Evolutionary conservation across 2,888 invertebrate genomes (phyloP).

Genomic region (Lasioglossum zephyrum): DNA sequence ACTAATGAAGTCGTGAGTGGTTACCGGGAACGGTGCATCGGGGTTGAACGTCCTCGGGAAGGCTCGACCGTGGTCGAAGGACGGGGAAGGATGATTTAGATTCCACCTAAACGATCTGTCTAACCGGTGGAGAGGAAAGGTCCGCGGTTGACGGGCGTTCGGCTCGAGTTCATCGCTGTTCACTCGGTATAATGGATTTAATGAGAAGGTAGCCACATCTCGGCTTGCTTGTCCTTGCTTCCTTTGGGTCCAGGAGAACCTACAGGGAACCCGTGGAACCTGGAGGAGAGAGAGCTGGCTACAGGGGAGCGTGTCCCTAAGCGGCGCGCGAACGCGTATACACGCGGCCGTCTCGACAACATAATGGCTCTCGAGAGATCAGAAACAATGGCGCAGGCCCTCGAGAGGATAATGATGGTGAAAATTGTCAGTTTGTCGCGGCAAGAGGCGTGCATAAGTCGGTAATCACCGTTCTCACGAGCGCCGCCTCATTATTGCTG

Average conservation of each 20-base stretch:
- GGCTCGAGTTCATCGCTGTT: slow-evolving; percentile 71
- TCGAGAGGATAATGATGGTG: slow-evolving; percentile 77
- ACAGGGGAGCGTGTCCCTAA: slow-evolving; percentile 37
- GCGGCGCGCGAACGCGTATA: slow-evolving; percentile 23
- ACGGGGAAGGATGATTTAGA: slow-evolving; percentile 75
- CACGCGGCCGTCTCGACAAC: slow-evolving; percentile 41
- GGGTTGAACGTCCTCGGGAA: slow-evolving; percentile 58
- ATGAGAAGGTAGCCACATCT: slow-evolving; percentile 75
- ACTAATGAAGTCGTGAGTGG: slow-evolving; percentile 79
- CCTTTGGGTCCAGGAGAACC: slow-evolving; percentile 12
- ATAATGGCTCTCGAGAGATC: slow-evolving; percentile 72
- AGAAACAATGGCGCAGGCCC: slow-evolving; percentile 74
- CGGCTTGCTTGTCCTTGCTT: slow-evolving; percentile 16
- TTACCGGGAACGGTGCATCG: slow-evolving; percentile 53
- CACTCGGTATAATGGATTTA: slow-evolving; percentile 79
- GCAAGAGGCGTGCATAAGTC: slow-evolving; percentile 67
- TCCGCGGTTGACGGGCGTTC: slow-evolving; percentile 56
- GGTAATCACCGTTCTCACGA: slow-evolving; percentile 74
- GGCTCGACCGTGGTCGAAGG: slow-evolving; percentile 14
- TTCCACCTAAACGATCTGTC: slow-evolving; percentile 78
- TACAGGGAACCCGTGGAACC: background rate
- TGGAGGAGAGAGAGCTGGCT: background rate
- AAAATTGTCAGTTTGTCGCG: slow-evolving; percentile 79
- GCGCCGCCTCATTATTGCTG: slow-evolving; percentile 61
- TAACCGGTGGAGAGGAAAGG: slow-evolving; percentile 50